Base-by-base conservation (phyloP, 2,797 vertebrate genomes). In the Sebastes steindachneri region DNA sequence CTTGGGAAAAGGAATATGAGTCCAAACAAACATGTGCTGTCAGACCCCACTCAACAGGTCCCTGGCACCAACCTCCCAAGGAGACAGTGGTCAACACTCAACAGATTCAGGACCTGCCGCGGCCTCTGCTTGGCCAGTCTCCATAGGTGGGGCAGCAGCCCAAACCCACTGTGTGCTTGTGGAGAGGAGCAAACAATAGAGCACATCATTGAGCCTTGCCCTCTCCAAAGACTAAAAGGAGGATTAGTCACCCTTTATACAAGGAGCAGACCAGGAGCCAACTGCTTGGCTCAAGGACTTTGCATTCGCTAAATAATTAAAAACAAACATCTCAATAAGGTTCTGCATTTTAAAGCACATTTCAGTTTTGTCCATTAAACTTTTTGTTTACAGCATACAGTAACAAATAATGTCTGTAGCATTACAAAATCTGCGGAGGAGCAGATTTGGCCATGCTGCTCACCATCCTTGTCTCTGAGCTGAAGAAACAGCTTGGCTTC, bases 401-500 rank as follows among this genome's bases (percentile, higher is more conserved):
- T 19, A 26, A 69, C 51, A 37, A 64, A 37, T 21, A 37, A 64
- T 25, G 11, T 64, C n/a, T 64, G 60, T 35, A 29, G 66, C 21
- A 41, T 70, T 31, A 70, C 9, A 62, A 66, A 45, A 74, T 62
- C 25, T 68, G 55, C 64, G 17, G 28, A 68, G 23, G 21, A 68
- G 28, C 68, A 74, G 28, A 69, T 63, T 72, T 71, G 45, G 7
- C 31, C 57, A 41, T 64, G 59, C 60, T 84, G 75, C 60, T 88
- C 79, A 62, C 45, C 68, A 53, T 80, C 79, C 67, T 64, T 76
- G 77, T 83, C 74, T 79, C 68, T 67, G 86, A 85, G 80, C 71
- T 80, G 9, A 70, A 82, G 58, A 75, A 90, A 84, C 85, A 89
- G 86, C 86, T 87, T 90, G 85, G 71, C 62, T 87, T 90, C 82